These are phyloP conservation scores for Calyptomena viridis DNA, from an alignment of 2,113 vertebrate species.

Conservation along the genomic window DNA sequence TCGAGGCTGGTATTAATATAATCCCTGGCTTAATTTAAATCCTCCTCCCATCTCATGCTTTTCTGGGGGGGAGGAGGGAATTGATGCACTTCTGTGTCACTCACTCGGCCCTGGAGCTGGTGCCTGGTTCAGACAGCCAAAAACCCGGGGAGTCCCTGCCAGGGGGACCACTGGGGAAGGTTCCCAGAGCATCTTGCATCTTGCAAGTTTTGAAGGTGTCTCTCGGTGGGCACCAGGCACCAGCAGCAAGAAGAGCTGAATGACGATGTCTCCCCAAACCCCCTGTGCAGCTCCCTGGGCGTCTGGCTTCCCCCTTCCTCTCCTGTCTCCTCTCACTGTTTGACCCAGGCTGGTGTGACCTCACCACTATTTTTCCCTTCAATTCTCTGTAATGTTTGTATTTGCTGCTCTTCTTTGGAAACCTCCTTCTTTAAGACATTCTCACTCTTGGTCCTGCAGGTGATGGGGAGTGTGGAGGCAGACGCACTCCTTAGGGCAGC, in stretches of 20 bases:
- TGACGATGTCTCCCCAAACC: background rate
- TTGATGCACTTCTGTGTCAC: background rate
- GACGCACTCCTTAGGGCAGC: rapidly evolving
- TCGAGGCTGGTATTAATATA: background rate
- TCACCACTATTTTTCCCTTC: background rate
- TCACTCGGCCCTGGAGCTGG: background rate
- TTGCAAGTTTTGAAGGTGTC: background rate
- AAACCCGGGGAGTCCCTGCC: rapidly evolving
- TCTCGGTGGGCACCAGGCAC: background rate
- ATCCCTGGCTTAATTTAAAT: constrained; percentile 31
- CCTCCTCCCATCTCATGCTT: background rate
- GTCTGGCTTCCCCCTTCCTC: background rate
- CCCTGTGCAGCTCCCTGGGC: background rate
- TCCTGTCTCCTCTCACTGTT: background rate
- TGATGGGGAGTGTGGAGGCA: no score
- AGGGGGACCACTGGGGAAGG: rapidly evolving
- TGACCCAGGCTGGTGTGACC: background rate
- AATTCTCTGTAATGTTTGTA: background rate
- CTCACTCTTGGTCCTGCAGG: rapidly evolving
- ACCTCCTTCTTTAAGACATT: background rate
- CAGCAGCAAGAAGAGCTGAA: background rate
- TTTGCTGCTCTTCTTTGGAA: background rate
- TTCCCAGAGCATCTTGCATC: background rate
- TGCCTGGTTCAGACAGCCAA: background rate
- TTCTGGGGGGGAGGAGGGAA: background rate